Conservation (phyloP, 2,888 invertebrate species). For the Napeogenes sylphis region DNA sequence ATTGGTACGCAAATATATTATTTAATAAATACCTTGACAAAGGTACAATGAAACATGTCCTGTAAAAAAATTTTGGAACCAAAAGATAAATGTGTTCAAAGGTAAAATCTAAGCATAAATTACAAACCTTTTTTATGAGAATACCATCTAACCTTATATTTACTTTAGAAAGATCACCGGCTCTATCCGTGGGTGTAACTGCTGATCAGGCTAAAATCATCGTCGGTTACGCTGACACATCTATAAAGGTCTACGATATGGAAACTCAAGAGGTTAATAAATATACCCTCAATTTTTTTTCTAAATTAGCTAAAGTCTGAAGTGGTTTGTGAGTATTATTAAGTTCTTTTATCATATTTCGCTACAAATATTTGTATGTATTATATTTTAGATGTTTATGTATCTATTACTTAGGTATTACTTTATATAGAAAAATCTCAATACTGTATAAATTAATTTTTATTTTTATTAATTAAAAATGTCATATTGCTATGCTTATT, state of each 20-base stretch:
- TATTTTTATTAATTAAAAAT: too few relatives aligned
- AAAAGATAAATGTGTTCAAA: neutral
- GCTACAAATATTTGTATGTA: too few relatives aligned
- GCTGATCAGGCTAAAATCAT: slow-evolving; percentile 53
- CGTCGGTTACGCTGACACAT: slow-evolving; percentile 60
- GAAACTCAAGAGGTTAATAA: slow-evolving; percentile 59
- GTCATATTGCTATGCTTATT: too few relatives aligned
- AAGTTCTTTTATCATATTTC: neutral
- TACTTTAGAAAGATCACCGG: slow-evolving; percentile 51
- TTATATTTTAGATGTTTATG: too few relatives aligned
- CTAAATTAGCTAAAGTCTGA: slow-evolving; percentile 8
- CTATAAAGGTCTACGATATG: slow-evolving; percentile 64
- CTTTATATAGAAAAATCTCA: too few relatives aligned
- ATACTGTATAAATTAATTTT: too few relatives aligned
- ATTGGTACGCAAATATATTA: too few relatives aligned
- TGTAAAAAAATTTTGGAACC: too few relatives aligned
- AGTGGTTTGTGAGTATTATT: slow-evolving; percentile 4
- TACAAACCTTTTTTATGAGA: slow-evolving; percentile 1
- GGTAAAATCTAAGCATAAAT: neutral
- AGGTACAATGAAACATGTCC: too few relatives aligned
- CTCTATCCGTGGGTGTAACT: slow-evolving; percentile 53
- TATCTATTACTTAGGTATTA: too few relatives aligned
- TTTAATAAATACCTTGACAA: too few relatives aligned
- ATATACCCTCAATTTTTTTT: slow-evolving; percentile 8
- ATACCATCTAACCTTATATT: slow-evolving; percentile 9